phyloP scores from a whole-genome alignment of 2,113 vertebrate genomes.

The Sylvia atricapilla region DNA sequence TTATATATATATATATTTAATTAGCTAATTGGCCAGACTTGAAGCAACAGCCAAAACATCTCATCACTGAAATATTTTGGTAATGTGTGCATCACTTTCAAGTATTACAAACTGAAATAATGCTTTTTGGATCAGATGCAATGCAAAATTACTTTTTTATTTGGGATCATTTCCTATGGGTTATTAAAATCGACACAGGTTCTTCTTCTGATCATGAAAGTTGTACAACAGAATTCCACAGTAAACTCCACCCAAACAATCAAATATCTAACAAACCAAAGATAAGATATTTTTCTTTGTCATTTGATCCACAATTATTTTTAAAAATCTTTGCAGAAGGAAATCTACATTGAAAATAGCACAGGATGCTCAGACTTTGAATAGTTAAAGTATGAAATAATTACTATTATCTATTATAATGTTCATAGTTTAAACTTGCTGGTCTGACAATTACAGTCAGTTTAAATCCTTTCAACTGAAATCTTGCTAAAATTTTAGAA shows the following conservation, averaged over 20 bases:
- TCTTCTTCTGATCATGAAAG: neutral
- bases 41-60: accelerated
- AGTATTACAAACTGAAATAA: neutral
- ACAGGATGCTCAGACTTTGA: accelerated
- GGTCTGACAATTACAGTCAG: neutral
- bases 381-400: neutral
- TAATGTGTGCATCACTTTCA: neutral
- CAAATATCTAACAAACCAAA: neutral
- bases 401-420: neutral
- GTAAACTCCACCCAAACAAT: neutral
- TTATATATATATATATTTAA: no score
- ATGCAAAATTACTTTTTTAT: neutral
- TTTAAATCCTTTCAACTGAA: neutral
- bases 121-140: neutral
- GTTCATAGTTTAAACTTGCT: neutral
- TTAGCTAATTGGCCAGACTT: neutral
- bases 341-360: neutral
- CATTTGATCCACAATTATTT: no score
- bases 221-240: neutral
- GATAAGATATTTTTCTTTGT: neutral
- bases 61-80: neutral
- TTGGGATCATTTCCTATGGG: neutral
- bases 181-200: neutral
- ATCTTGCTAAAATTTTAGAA: neutral
- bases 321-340: neutral